Conservation (phyloP, 2,888 invertebrate genomes). For the Brachylomia viminalis region DNA sequence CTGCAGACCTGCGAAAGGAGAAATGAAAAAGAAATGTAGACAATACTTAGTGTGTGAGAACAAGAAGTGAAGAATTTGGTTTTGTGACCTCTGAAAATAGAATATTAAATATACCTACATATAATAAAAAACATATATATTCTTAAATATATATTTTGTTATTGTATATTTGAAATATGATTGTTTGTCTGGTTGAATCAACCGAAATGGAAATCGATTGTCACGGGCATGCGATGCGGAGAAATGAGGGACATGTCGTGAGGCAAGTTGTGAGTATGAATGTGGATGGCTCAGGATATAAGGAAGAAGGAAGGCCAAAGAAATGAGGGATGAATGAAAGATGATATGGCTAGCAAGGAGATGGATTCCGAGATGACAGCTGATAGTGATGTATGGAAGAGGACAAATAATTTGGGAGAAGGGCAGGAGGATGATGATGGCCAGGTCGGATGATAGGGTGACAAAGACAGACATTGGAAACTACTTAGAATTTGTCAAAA, state of each 20-base stretch:
- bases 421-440: background rate
- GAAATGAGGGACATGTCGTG: background rate
- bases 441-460: too few species aligned
- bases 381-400: background rate
- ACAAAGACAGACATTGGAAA: background rate
- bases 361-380: background rate
- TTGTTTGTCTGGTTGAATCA: background rate
- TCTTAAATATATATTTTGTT: too few species aligned
- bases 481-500: background rate
- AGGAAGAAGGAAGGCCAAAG: background rate
- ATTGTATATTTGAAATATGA: conserved; percentile 17
- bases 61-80: too few species aligned
- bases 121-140: too few species aligned
- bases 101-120: too few species aligned
- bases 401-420: background rate
- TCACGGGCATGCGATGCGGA: too few species aligned
- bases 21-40: too few species aligned
- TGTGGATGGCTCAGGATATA: too few species aligned
- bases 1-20: too few species aligned
- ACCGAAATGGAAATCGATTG: background rate
- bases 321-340: background rate
- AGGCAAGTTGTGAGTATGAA: background rate
- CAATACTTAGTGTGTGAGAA: too few species aligned
- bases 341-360: background rate
- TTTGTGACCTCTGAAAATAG: too few species aligned